Conservation (phyloP, 2,797 vertebrate species). For the Cyclura pinguis region DNA sequence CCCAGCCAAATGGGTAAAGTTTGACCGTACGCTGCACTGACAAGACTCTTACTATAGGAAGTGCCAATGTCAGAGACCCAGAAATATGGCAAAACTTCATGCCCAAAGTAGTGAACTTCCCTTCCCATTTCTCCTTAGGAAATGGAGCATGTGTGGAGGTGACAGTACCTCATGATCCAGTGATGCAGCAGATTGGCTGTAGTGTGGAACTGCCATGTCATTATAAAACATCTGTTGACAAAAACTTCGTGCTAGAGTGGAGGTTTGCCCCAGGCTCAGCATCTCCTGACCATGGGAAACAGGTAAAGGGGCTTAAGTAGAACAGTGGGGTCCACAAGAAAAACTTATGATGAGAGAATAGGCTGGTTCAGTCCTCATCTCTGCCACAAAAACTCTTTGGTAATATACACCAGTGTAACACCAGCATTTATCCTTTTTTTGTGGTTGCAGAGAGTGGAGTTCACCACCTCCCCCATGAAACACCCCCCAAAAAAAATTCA, state of each 20-base stretch:
- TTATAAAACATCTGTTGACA: slow-evolving; percentile 72
- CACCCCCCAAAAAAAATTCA: too few relatives aligned
- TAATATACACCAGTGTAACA: too few relatives aligned
- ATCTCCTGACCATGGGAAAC: slow-evolving; percentile 36
- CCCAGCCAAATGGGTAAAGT: too few relatives aligned
- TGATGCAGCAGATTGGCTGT: slow-evolving; percentile 66
- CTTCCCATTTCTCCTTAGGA: neutral
- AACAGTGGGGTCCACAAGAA: neutral
- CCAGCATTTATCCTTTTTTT: too few relatives aligned
- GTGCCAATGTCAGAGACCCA: neutral
- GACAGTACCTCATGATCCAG: slow-evolving; percentile 60
- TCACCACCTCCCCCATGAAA: too few relatives aligned
- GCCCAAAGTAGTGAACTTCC: too few relatives aligned
- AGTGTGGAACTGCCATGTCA: slow-evolving; percentile 70
- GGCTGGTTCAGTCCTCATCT: neutral
- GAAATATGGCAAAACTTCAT: neutral
- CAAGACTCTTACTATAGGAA: neutral
- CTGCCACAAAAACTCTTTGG: neutral
- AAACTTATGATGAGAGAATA: neutral
- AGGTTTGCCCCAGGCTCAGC: slow-evolving; percentile 65
- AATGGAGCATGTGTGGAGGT: slow-evolving; percentile 63
- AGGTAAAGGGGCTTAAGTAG: neutral
- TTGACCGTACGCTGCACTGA: too few relatives aligned
- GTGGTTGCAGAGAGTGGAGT: too few relatives aligned
- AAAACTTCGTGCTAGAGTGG: slow-evolving; percentile 80